Evolutionary conservation across 2,888 invertebrate genomes (phyloP).

Genomic region (Lycia hirtaria): DNA sequence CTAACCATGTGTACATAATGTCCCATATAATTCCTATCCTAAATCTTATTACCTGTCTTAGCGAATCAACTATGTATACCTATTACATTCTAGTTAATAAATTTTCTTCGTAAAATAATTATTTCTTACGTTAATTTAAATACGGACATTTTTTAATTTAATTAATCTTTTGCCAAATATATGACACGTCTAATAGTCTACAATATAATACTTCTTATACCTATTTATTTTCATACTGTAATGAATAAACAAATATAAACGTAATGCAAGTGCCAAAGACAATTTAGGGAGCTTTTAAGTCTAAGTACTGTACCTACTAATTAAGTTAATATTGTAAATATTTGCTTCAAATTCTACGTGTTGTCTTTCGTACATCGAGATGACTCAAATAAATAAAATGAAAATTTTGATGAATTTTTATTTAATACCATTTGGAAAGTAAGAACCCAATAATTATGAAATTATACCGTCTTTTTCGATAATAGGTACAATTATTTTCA

Average conservation of each 20-base stretch:
- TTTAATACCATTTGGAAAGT: neutral
- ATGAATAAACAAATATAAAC: conserved; percentile 45
- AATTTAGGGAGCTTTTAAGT: conserved; percentile 78
- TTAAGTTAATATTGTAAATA: conserved; percentile 57
- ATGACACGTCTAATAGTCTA: neutral
- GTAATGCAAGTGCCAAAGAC: conserved; percentile 80
- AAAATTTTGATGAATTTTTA: conserved; percentile 39
- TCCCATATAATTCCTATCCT: too few relatives aligned
- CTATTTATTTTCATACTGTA: conserved; percentile 4
- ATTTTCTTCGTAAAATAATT: too few relatives aligned
- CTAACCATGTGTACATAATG: too few relatives aligned
- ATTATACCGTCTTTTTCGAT: too few relatives aligned
- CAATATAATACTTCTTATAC: neutral
- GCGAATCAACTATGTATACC: too few relatives aligned
- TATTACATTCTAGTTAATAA: too few relatives aligned
- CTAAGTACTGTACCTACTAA: conserved; percentile 54
- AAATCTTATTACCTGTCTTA: too few relatives aligned
- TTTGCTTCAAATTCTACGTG: conserved; percentile 70
- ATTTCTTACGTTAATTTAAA: too few relatives aligned
- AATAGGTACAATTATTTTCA: too few relatives aligned
- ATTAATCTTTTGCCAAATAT: too few relatives aligned
- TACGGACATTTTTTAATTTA: too few relatives aligned
- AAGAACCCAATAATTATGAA: neutral
- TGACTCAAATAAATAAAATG: conserved; percentile 72
- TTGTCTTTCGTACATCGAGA: conserved; percentile 71